Base-by-base conservation (phyloP, 2,113 vertebrate species). In the Climacteris rufus region DNA sequence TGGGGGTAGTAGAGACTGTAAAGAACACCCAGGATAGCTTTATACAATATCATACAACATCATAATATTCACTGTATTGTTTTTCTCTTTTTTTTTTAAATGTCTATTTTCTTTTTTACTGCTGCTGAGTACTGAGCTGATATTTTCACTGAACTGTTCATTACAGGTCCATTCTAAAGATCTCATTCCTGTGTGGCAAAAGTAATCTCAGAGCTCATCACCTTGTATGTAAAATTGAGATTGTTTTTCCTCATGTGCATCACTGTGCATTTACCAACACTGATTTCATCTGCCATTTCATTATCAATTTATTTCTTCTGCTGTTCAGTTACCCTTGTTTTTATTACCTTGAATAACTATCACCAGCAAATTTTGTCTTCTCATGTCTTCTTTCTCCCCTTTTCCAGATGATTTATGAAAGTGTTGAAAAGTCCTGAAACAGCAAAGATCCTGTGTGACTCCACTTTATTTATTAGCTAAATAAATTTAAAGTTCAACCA, bases 241-340 rank as follows among this genome's bases (percentile, higher is more conserved):
- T 57, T 83, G 68, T 24, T 95, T 86, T 90, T 80, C 31, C 57
- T 80, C 60, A 19, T 90, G 88, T 90, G 45, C 16, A 65, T 68
- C 92, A 69, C 75, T 57, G n/a, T 91, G n/a, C 45, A 77, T 80
- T 88, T 94, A 47, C 63, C 66, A 71, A 65, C 42, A 53, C 28
- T 35, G 70, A 85, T 93, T 87, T 93, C 24, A 76, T 86, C 75
- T 93, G 47, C 75, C n/a, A 12, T 83, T 95, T 97, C 75, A 80
- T 92, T 92, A 92, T 70, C 50, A 59, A n/a, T 91, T 93, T 65
- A 90, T 92, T 94, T 90, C 54, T 92, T 70, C n/a, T 63, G 52
- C 24, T 64, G 33, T 75, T 93, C 45, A 31, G n/a, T 87, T 92
- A n/a, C 50, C 50, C 66, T 93, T 76, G 18, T 76, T 94, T 92